Evolutionary conservation across 2,113 vertebrate species (phyloP), one percentile per base, ranked within the genome.

Genomic region (Speoplatyrhinus poulsoni): DNA sequence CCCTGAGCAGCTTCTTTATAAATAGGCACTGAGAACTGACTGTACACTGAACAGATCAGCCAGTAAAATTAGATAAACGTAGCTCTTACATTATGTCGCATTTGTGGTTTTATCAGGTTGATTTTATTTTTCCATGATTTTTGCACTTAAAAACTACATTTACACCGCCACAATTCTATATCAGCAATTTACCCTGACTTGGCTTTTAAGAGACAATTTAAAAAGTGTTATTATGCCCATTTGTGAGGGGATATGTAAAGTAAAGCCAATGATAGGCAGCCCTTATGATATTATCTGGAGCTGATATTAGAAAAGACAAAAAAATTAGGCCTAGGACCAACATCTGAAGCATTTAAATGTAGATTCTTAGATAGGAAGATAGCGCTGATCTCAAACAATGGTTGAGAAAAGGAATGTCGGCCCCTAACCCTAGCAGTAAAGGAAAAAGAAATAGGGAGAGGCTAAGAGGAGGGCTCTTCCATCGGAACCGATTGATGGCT

Each of bases 401-500:
- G 3, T 19, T 10, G 41, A 62, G 46, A 48, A 19, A 62, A n/a
- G 13, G 60, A 77, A 54, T 3, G 16, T 19, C 55, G 46, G 33
- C 47, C 32, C 26, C 26, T 26, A 66, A 6, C 36, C 54, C 17
- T 62, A 46, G 75, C 70, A 77, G 26, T 64, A 58, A 26, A 74
- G 41, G 12, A 41, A 61, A 41, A 78, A 62, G 82, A 52, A 33
- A 6, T 48, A 67, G 63, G 64, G 73, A 78, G 83, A 87, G 72
- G 75, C 76, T 79, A 69, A 88, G 73, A 72, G 12, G 41, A 61
- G 12, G 68, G 67, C 76, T 63, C 17, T 81, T 50, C 17, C 36
- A 69, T 82, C 60, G 60, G 76, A 81, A 46, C 52, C 72, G 73
- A 83, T 69, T 69, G 85, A 85, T 75, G 60, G 65, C 50, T 52